phyloP scores from a whole-genome alignment of 1,140 invertebrate species.

The Temnothorax nylanderi region DNA sequence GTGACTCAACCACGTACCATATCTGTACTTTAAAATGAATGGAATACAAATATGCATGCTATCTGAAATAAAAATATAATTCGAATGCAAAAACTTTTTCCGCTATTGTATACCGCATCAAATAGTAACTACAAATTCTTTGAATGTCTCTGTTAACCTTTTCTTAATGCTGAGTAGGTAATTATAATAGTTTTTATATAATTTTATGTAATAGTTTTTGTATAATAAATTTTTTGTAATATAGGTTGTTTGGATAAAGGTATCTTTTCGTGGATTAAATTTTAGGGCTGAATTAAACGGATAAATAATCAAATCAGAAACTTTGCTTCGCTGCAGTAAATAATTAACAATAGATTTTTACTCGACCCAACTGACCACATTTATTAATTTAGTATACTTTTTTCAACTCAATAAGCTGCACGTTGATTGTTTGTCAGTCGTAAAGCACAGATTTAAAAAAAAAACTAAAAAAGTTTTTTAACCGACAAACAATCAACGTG shows the following conservation, averaged over 20 bases:
- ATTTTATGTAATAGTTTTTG: neutral
- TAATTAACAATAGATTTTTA: no score
- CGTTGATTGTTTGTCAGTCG: no score
- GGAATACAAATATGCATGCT: conserved; percentile 25
- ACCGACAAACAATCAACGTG: no score
- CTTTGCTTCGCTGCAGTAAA: no score
- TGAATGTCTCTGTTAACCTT: neutral
- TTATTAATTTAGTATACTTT: no score
- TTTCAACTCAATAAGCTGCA: no score
- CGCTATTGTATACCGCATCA: neutral
- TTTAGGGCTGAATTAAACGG: neutral
- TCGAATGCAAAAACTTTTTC: neutral
- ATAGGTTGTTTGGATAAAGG: neutral
- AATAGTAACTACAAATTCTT: neutral
- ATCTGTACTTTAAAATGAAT: conserved; percentile 50
- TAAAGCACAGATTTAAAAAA: no score
- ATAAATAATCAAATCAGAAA: neutral
- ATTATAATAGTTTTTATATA: neutral
- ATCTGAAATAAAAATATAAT: conserved; percentile 39
- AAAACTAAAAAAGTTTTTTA: no score
- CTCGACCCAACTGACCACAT: no score
- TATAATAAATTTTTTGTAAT: neutral
- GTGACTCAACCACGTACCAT: conserved; percentile 19
- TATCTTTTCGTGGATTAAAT: neutral
- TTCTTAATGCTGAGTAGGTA: neutral